A percentile compares a stretch with the other conserved stretches of the same genome.
phyloP scores from a whole-genome alignment of 2,113 vertebrate genomes.

The Gasterosteus nipponicus region DNA sequence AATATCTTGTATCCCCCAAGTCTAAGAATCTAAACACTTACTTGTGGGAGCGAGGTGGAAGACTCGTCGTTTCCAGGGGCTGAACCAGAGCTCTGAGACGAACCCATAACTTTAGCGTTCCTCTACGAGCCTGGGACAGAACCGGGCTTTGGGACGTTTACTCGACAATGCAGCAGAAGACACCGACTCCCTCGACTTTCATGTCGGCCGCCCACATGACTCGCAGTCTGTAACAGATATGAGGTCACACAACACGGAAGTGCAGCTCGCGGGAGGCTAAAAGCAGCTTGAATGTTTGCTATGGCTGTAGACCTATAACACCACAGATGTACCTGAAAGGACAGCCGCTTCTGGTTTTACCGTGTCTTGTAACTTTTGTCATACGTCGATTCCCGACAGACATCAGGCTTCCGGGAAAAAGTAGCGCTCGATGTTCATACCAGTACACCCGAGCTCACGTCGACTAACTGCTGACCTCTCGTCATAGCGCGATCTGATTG shows the following conservation, averaged over 20 bases:
- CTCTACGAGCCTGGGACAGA: conserved; percentile 35
- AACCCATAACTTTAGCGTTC: conserved; percentile 44
- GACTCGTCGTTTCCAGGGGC: rapidly evolving
- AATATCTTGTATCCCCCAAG: too few relatives aligned
- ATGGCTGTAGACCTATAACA: too few relatives aligned
- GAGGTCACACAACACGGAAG: conserved; percentile 19
- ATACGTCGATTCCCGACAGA: background rate
- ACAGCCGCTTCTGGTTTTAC: background rate
- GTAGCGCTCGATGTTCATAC: background rate
- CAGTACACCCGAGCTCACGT: background rate
- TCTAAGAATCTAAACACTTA: background rate
- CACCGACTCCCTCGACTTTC: rapidly evolving
- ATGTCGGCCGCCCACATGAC: too few relatives aligned
- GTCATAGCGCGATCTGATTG: background rate
- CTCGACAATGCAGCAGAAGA: background rate
- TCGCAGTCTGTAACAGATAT: background rate
- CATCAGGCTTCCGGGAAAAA: background rate
- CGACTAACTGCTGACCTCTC: background rate
- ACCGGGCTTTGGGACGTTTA: background rate
- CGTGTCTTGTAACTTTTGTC: background rate
- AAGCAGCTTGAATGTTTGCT: background rate
- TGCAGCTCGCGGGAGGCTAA: background rate
- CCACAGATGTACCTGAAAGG: rapidly evolving
- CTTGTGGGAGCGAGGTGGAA: background rate
- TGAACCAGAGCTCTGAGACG: conserved; percentile 12